Evolutionary conservation across 2,113 vertebrate species (phyloP).

Genomic region (Pontoporia blainvillei): DNA sequence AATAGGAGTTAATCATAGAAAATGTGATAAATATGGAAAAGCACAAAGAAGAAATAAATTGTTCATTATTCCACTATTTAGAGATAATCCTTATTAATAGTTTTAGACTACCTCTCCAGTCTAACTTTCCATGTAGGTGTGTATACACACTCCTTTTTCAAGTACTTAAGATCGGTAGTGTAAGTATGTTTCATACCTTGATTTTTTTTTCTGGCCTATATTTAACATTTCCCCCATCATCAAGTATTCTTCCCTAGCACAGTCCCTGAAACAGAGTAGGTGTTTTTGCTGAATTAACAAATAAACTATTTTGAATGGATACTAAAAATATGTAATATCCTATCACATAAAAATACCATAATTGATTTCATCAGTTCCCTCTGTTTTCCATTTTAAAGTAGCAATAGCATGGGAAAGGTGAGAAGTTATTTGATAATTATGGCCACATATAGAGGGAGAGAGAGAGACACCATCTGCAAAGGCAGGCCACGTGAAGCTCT

Average conservation of each 20-base stretch:
- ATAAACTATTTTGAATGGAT: background rate
- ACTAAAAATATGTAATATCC: background rate
- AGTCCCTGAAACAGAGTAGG: background rate
- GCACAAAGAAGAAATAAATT: background rate
- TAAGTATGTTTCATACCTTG: background rate
- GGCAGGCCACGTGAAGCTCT: background rate
- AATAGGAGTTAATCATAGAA: background rate
- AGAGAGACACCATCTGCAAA: background rate
- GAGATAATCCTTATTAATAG: background rate
- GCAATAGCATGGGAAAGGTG: background rate
- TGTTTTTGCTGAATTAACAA: background rate
- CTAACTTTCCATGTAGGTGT: background rate
- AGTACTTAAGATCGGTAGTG: background rate
- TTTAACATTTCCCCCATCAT: background rate
- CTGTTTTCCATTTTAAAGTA: background rate
- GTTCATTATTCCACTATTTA: background rate
- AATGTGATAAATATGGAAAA: background rate
- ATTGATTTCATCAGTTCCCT: background rate
- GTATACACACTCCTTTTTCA: background rate
- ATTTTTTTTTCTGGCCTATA: background rate
- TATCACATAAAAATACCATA: background rate
- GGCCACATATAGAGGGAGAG: accelerated
- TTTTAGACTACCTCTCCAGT: background rate
- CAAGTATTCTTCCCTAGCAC: background rate
- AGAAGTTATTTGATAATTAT: background rate